Evolutionary conservation across 2,113 vertebrate species (phyloP), one percentile per base, ranked within the genome.

Genomic region (Empidonax alnorum): DNA sequence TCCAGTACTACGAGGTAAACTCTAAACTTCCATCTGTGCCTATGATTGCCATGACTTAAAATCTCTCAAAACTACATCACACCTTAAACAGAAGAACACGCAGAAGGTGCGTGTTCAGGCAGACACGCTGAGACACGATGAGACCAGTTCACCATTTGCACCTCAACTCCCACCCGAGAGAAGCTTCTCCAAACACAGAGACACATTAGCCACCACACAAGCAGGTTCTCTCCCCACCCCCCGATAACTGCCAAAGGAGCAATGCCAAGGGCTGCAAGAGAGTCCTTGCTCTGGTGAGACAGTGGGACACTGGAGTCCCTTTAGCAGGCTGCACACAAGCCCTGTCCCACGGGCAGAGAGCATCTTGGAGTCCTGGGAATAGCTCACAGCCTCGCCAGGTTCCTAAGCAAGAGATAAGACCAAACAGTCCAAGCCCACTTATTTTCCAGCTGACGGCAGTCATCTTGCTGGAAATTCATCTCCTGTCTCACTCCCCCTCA

Each of bases 151-250:
- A 11, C n/a, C 11, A 8, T 3, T 37, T 9, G 7, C 28, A 39
- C 14, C 18, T 49, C 7, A 3, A 24, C 4, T 55, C 62, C 37
- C 31, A 49, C 5, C 35, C 0, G 0, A 28, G n/a, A 52, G 21
- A 39, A 25, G 33, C 5, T 17, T 55, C 25, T 31, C 22, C 16
- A 14, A 41, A 33, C 4, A 20, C 7, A 17, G n/a, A 39, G 30
- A 25, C 37, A 2, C 0, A 0, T 21, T 7, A 31, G 15, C 19
- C 50, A 8, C 21, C 13, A 9, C 0, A 9, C 23, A 47, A 55
- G 63, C 62, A 61, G n/a, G 4, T 22, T 14, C 12, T 27, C 58
- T 85, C 52, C 35, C 8, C 19, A 30, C 7, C 6, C 15, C 39
- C 8, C 0, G 4, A 30, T 33, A 41, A 5, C 4, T 65, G 65